phyloP scores from a whole-genome alignment of 2,113 vertebrate genomes.

The Serinus canaria region DNA sequence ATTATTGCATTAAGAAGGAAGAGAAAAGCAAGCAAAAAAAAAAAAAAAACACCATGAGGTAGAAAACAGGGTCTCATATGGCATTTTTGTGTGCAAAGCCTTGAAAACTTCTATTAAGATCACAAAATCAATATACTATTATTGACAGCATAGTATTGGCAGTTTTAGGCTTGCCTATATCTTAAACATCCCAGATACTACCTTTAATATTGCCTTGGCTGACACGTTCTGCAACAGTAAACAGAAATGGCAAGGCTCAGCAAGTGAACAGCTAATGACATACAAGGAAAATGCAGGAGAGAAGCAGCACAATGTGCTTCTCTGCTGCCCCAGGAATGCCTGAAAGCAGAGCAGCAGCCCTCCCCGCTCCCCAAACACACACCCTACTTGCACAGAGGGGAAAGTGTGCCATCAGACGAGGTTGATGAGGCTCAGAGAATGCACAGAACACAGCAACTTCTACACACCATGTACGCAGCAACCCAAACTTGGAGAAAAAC shows the following conservation, averaged over 20 bases:
- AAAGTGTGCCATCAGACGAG: not conserved
- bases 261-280: not conserved
- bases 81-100: not conserved
- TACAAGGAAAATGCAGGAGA: not conserved
- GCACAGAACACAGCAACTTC: not conserved
- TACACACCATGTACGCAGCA: not conserved
- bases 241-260: not conserved
- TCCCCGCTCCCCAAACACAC: fast-evolving
- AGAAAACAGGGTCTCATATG: not conserved
- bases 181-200: not conserved
- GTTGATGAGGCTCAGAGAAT: not conserved
- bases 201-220: not conserved
- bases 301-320: not conserved
- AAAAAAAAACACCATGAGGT: not conserved
- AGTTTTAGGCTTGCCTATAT: not conserved
- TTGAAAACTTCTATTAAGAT: not conserved
- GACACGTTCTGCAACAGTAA: not conserved
- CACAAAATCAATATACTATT: not conserved
- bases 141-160: not conserved
- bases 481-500: not conserved
- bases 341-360: not conserved
- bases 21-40: not conserved
- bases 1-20: not conserved
- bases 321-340: not conserved
- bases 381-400: not conserved